Conservation (phyloP, 2,797 vertebrate genomes). For the Apogon talboti region DNA sequence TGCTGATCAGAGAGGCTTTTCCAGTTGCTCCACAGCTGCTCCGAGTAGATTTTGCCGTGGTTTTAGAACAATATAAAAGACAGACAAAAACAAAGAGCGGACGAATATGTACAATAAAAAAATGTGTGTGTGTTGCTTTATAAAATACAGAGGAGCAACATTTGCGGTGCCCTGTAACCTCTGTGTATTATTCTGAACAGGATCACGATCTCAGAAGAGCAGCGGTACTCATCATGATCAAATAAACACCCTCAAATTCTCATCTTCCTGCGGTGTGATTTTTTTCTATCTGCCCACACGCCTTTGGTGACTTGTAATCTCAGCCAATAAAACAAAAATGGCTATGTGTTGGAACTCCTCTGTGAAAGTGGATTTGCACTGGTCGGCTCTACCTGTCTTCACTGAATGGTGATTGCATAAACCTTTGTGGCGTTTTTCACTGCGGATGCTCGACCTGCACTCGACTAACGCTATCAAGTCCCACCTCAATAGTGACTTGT, state of each 20-base stretch:
- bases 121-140: too few relatives aligned
- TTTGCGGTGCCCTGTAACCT: conserved; percentile 11
- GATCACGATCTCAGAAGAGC: conserved; percentile 35
- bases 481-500: neutral
- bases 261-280: conserved; percentile 16
- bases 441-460: neutral
- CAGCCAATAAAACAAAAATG: conserved; percentile 28
- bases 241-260: conserved; percentile 40
- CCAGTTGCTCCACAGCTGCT: neutral
- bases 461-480: conserved; percentile 7
- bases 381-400: neutral
- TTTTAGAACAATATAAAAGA: neutral
- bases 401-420: neutral
- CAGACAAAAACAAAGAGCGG: neutral
- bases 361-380: neutral
- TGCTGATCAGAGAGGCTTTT: conserved; percentile 13
- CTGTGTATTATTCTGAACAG: conserved; percentile 29
- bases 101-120: conserved; percentile 13
- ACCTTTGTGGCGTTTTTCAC: neutral
- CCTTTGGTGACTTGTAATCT: conserved; percentile 25
- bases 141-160: conserved; percentile 3
- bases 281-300: conserved; percentile 25
- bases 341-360: conserved; percentile 6
- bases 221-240: conserved; percentile 43
- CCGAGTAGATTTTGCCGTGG: conserved; percentile 10